Base-by-base conservation (phyloP, 2,888 invertebrate species). In the Polyommatus iphigenia region DNA sequence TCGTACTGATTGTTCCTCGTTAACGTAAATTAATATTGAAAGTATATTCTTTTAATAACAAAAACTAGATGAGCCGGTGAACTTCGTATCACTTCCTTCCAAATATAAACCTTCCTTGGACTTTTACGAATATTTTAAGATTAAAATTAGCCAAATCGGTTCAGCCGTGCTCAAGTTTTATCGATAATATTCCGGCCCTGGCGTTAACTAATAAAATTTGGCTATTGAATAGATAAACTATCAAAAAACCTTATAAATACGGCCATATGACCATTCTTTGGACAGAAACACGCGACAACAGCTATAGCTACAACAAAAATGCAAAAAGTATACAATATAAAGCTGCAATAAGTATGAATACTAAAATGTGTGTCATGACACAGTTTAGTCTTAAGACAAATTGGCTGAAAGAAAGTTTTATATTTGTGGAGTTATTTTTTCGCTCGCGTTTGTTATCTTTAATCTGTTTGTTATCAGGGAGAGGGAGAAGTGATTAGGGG, bases 331-430 rank as follows among this genome's bases (percentile, higher is more conserved):
- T 50, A 75, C 50, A 75, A 75, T 54, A 75, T 72, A 72, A 72
- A 54, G 75, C 75, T 54, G 18, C 29, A 54, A 75, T 50, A 24
- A 54, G 50, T 50, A 67, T 67, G 67, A 67, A 67, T 67, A 67
- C 67, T 67, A 67, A 67, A 75, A 50, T 75, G 75, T 75, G 75
- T 75, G 75, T 54, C 75, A 7, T 54, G 75, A 54, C 75, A 75
- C 75, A 75, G 6, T 75, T 75, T 54, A 29, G 54, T 75, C 54
- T 54, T 24, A n/a, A 75, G 24, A 75, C 46, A 54, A 75, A 75
- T 50, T 75, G 50, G 75, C 75, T 75, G 75, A 54, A 41, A 73
- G 46, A 73, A 75, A 75, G 75, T 50, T 24, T 54, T 75, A 46
- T 75, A 75, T 75, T 50, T 50, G 75, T 54, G 54, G 54, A 54